phyloP scores from a whole-genome alignment of 2,113 vertebrate species.

The Rostratula benghalensis region DNA sequence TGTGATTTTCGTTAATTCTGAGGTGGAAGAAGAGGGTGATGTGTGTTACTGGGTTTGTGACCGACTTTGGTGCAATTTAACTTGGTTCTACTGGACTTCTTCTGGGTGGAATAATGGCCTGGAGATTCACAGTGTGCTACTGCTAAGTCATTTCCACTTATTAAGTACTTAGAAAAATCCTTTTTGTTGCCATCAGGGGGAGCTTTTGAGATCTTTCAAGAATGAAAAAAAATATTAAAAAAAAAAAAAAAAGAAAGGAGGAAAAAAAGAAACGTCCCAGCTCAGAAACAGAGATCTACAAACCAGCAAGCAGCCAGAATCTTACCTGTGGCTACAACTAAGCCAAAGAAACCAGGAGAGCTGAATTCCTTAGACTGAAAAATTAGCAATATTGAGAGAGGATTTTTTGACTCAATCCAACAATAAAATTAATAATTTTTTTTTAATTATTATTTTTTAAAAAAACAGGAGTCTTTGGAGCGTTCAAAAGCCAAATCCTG shows the following conservation, averaged over 20 bases:
- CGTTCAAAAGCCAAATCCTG: conserved; percentile 62
- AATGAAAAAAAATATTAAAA: conserved; percentile 16
- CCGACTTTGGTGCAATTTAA: not conserved
- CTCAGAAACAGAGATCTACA: conserved; percentile 79
- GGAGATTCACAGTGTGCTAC: not conserved
- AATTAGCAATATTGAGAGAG: conserved; percentile 58
- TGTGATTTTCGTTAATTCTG: accelerated
- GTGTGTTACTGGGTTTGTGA: not conserved
- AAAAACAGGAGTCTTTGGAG: conserved; percentile 70
- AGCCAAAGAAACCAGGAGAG: conserved; percentile 61
- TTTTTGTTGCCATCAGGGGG: conserved; percentile 93
- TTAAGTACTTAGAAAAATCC: conserved; percentile 69
- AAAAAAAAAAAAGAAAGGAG: not conserved
- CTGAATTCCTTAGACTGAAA: conserved; percentile 70
- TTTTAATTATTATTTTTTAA: not conserved
- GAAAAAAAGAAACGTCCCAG: conserved; percentile 74
- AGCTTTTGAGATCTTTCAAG: conserved; percentile 85
- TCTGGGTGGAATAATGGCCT: not conserved
- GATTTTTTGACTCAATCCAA: conserved; percentile 29
- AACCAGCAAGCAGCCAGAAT: conserved; percentile 73
- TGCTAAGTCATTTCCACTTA: conserved; percentile 65
- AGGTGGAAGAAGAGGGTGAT: not conserved
- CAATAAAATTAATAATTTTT: conserved; percentile 40
- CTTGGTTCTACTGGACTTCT: not conserved
- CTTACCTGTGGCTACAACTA: conserved; percentile 87